These are phyloP conservation scores for Resseliella maxima DNA, from an alignment of 2,888 invertebrate genomes.

Conservation along the genomic window DNA sequence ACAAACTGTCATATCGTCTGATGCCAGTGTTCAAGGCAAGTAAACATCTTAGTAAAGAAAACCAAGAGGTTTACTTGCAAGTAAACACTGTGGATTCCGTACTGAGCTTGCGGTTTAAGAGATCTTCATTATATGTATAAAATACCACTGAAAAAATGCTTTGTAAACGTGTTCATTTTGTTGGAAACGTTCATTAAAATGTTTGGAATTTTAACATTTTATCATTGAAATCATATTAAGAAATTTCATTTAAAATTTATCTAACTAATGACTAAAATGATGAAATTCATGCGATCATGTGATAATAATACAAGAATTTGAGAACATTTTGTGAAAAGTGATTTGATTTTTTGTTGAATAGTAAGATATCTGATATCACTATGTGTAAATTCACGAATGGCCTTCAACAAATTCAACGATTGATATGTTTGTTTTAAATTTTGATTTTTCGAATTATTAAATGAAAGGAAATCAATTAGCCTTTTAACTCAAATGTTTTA, in stretches of 20 bases:
- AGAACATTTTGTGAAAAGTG: neutral
- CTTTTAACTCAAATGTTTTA: neutral
- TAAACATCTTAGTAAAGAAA: neutral
- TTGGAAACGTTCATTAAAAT: no score
- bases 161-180: no score
- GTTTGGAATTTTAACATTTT: neutral
- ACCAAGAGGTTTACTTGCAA: neutral
- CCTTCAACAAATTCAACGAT: no score
- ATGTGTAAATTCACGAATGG: neutral
- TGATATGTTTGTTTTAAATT: no score
- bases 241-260: neutral
- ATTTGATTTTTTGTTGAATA: neutral
- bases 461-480: conserved; percentile 4
- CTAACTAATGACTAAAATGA: neutral
- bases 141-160: neutral
- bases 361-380: neutral
- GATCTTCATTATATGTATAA: neutral
- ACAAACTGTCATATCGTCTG: neutral
- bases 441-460: no score
- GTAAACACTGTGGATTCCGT: neutral
- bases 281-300: neutral
- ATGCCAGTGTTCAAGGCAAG: neutral
- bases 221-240: neutral
- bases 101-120: neutral
- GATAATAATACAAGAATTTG: neutral